phyloP scores from a whole-genome alignment of 2,888 invertebrate genomes.

The Mythimna pallens region DNA sequence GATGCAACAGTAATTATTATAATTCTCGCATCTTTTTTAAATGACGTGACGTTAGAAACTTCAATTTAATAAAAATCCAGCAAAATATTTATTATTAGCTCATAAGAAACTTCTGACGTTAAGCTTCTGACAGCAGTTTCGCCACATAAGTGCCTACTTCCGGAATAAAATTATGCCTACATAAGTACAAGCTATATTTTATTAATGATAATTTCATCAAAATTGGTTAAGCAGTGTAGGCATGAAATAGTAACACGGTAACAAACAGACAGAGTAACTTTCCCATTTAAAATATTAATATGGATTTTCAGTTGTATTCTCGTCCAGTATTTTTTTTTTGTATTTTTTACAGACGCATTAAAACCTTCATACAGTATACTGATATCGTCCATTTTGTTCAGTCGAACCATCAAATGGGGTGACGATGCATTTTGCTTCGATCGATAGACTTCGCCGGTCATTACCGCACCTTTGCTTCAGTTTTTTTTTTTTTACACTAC shows the following conservation, averaged over 20 bases:
- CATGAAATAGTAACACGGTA: too few relatives aligned
- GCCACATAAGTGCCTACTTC: too few relatives aligned
- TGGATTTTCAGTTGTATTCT: slow-evolving; percentile 18
- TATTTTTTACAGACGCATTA: slow-evolving; percentile 33
- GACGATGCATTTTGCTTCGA: slow-evolving; percentile 80
- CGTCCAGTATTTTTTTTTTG: neutral
- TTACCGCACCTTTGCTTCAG: slow-evolving; percentile 68
- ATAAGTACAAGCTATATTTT: too few relatives aligned
- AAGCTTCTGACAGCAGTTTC: too few relatives aligned
- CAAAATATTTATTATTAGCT: too few relatives aligned
- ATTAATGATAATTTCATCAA: too few relatives aligned
- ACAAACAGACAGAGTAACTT: too few relatives aligned
- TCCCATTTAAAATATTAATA: neutral
- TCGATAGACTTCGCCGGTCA: slow-evolving; percentile 75
- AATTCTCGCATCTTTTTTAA: slow-evolving; percentile 4
- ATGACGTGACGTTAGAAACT: neutral
- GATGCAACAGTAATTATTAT: slow-evolving; percentile 11
- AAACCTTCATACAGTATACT: slow-evolving; percentile 53
- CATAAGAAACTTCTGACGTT: neutral
- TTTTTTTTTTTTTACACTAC: slow-evolving; percentile 42
- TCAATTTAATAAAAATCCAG: neutral
- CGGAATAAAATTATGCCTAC: too few relatives aligned
- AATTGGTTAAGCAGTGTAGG: too few relatives aligned
- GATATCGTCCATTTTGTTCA: slow-evolving; percentile 71
- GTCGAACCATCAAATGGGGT: slow-evolving; percentile 81